These are phyloP conservation scores for Pristionchus arcanus DNA, from an alignment of 2,888 invertebrate species.

Conservation along the genomic window DNA sequence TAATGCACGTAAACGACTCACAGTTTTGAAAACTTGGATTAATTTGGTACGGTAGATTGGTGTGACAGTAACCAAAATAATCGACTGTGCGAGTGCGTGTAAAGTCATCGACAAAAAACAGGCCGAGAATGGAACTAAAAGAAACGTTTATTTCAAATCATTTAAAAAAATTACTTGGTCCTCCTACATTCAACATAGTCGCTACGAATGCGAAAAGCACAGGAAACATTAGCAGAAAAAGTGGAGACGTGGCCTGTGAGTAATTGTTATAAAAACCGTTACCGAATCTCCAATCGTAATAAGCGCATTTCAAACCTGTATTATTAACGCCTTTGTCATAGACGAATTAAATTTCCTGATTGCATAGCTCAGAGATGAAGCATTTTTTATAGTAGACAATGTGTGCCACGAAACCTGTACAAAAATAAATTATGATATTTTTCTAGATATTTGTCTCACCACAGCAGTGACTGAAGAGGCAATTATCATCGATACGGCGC, in stretches of 20 bases:
- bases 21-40: neutral
- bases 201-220: neutral
- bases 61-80: neutral
- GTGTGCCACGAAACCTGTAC: neutral
- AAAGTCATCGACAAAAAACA: neutral
- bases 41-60: neutral
- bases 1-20: neutral
- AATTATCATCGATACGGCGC: neutral
- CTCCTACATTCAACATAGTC: neutral
- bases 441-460: neutral
- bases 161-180: neutral
- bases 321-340: neutral
- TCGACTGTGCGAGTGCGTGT: neutral
- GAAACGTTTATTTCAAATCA: neutral
- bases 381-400: neutral
- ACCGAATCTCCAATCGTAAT: no score
- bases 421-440: neutral
- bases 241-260: neutral
- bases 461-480: neutral
- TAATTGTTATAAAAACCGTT: neutral
- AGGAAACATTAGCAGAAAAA: neutral
- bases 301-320: neutral
- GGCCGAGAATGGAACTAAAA: neutral
- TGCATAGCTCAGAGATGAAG: neutral
- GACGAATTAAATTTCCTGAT: neutral